These are phyloP conservation scores for Drosophila paramelanica DNA, from an alignment of 2,888 invertebrate genomes.

Conservation along the genomic window DNA sequence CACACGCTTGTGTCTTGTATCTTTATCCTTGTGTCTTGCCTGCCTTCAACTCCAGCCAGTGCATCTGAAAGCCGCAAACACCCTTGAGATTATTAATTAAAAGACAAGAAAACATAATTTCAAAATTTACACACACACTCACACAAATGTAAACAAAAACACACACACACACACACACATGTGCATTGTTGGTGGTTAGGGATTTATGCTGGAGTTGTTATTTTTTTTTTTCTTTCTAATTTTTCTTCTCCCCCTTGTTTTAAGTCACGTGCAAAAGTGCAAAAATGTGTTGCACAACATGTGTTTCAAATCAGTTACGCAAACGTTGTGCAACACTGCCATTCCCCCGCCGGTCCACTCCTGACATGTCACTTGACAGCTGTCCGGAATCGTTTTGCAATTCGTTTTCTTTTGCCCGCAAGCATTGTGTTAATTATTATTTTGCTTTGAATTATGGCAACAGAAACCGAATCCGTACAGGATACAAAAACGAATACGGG, in stretches of 20 bases:
- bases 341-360: no score
- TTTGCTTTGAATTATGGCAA: background rate
- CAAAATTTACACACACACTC: slow-evolving; percentile 68
- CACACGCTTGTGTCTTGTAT: background rate
- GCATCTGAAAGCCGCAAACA: slow-evolving; percentile 44
- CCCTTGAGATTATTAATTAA: slow-evolving; percentile 80
- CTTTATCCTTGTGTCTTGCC: slow-evolving; percentile 13
- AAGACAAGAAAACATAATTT: slow-evolving; percentile 81
- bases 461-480: no score
- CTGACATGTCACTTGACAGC: no score
- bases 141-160: slow-evolving; percentile 27
- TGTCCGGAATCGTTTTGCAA: no score
- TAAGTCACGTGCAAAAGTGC: no score
- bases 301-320: background rate
- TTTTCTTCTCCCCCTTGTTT: no score
- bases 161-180: slow-evolving; percentile 10
- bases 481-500: background rate
- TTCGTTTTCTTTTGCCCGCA: no score
- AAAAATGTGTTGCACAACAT: slow-evolving; percentile 11
- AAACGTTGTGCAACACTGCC: slow-evolving; percentile 23
- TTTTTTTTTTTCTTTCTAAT: background rate
- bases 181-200: background rate
- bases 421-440: no score
- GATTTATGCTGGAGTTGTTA: background rate
- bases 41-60: slow-evolving; percentile 14